These are phyloP conservation scores for Drosophila bifasciata DNA, from an alignment of 1,140 invertebrate species.

Conservation along the genomic window DNA sequence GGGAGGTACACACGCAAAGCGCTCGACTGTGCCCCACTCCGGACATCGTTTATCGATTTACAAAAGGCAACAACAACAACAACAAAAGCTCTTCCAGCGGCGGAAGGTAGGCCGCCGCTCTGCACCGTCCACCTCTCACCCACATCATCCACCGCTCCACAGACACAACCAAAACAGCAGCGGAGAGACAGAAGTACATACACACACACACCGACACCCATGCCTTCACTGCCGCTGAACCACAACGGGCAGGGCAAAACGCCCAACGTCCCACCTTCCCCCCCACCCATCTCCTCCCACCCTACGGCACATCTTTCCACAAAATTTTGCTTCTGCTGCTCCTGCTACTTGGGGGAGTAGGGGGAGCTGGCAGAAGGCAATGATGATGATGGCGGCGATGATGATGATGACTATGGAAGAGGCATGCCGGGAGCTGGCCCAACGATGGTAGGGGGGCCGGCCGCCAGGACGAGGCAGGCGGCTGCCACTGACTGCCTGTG, in stretches of 20 bases:
- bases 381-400: slow-evolving; percentile 32
- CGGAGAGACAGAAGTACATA: slow-evolving; percentile 6
- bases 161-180: slow-evolving; percentile 23
- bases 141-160: slow-evolving; percentile 8
- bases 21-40: slow-evolving; percentile 66
- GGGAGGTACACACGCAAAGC: slow-evolving; percentile 63
- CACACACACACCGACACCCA: slow-evolving; percentile 23
- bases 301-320: slow-evolving; percentile 12
- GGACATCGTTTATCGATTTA: slow-evolving; percentile 81
- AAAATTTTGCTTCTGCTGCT: slow-evolving; percentile 49
- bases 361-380: slow-evolving; percentile 21
- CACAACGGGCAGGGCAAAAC: slow-evolving; percentile 30
- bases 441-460: slow-evolving; percentile 26
- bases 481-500: slow-evolving; percentile 8
- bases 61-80: slow-evolving; percentile 69
- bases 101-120: slow-evolving; percentile 63
- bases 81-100: slow-evolving; percentile 41
- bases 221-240: slow-evolving; percentile 55
- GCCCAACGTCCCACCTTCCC: slow-evolving; percentile 49
- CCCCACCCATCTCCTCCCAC: slow-evolving; percentile 7
- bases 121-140: slow-evolving; percentile 10
- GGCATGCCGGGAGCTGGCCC: slow-evolving; percentile 41
- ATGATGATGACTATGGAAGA: slow-evolving; percentile 43
- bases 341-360: slow-evolving; percentile 33
- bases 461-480: slow-evolving; percentile 42